Evolutionary conservation across 2,888 invertebrate genomes (phyloP).

Genomic region (Leptinotarsa tumamoca): DNA sequence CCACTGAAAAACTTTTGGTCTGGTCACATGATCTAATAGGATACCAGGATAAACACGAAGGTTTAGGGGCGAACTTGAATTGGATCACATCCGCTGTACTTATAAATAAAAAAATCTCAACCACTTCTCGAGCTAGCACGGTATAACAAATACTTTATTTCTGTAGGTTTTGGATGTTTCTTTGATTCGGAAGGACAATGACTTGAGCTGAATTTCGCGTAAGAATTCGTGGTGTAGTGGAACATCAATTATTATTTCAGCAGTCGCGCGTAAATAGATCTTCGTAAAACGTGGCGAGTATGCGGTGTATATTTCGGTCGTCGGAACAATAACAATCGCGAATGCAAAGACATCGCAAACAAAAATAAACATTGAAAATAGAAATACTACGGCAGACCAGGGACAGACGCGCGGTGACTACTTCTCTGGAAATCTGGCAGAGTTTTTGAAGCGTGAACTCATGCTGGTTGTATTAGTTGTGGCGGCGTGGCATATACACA

Average conservation of each 20-base stretch:
- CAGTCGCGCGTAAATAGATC: conserved; percentile 16
- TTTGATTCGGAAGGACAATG: neutral
- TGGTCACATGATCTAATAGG: too few species aligned
- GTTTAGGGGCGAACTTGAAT: too few species aligned
- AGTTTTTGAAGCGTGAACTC: conserved; percentile 38
- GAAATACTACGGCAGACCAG: conserved; percentile 33
- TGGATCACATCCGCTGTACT: too few species aligned
- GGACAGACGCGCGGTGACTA: conserved; percentile 31
- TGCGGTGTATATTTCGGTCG: conserved; percentile 24
- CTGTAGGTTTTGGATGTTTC: neutral
- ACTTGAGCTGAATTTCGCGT: neutral
- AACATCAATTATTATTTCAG: conserved; percentile 16
- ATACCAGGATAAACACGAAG: too few species aligned
- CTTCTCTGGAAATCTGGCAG: conserved; percentile 31
- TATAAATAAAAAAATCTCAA: neutral
- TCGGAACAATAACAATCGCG: conserved; percentile 35
- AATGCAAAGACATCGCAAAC: conserved; percentile 30
- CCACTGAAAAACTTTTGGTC: too few species aligned
- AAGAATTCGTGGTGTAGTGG: neutral
- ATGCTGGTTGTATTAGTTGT: conserved; percentile 44
- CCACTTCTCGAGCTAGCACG: neutral
- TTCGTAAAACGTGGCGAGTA: conserved; percentile 12
- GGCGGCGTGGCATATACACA: conserved; percentile 36
- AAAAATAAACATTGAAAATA: conserved; percentile 39
- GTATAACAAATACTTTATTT: neutral